Evolutionary conservation across 2,888 invertebrate species (phyloP).

Genomic region (Tiliacea aurago): DNA sequence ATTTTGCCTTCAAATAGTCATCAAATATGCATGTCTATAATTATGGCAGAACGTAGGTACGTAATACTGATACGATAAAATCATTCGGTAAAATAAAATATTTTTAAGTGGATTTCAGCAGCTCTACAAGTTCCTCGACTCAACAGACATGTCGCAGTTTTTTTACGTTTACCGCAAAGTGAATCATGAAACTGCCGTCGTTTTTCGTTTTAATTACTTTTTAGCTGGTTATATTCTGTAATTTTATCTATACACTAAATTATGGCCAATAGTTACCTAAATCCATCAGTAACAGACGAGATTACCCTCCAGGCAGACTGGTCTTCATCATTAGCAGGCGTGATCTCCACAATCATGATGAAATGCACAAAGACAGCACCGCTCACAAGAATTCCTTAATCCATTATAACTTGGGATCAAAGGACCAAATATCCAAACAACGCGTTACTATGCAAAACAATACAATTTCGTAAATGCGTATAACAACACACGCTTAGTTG

Average conservation of each 20-base stretch:
- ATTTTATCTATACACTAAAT: neutral
- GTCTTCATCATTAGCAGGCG: conserved; percentile 6
- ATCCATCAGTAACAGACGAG: conserved; percentile 33
- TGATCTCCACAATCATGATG: conserved; percentile 23
- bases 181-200: neutral
- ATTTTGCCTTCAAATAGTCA: conserved; percentile 10
- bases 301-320: conserved; percentile 26
- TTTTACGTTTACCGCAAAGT: neutral
- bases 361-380: conserved; percentile 1
- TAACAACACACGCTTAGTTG: conserved; percentile 41
- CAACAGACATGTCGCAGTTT: neutral
- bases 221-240: neutral
- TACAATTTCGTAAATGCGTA: conserved; percentile 24
- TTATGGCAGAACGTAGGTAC: neutral
- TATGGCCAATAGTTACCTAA: conserved; percentile 40
- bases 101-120: neutral
- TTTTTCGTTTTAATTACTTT: neutral
- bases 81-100: neutral
- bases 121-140: neutral
- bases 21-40: conserved; percentile 7
- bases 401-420: conserved; percentile 35
- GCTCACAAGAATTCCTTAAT: conserved; percentile 21
- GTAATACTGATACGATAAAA: neutral
- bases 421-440: conserved; percentile 8
- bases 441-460: conserved; percentile 19